These are phyloP conservation scores for Leptopilina boulardi DNA, from an alignment of 1,140 invertebrate genomes.

Conservation along the genomic window DNA sequence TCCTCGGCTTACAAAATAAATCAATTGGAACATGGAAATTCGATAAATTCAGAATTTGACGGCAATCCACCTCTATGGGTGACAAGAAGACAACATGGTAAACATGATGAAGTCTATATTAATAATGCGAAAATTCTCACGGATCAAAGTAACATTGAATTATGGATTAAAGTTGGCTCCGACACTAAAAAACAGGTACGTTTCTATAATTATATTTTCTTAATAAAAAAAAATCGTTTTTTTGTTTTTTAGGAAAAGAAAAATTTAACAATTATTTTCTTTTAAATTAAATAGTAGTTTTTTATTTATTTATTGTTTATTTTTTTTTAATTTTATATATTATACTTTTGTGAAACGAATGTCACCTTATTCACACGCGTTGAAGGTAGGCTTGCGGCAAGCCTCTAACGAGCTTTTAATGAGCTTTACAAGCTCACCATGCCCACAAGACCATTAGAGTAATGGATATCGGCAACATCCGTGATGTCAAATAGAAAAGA, in stretches of 20 bases:
- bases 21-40: slow-evolving; percentile 80
- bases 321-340: too few species aligned
- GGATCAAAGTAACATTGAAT: slow-evolving; percentile 82
- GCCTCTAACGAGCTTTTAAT: slow-evolving; percentile 65
- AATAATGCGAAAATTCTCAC: slow-evolving; percentile 87
- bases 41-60: slow-evolving; percentile 84
- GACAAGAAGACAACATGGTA: slow-evolving; percentile 78
- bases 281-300: too few species aligned
- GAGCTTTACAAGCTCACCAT: slow-evolving; percentile 51
- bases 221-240: too few species aligned
- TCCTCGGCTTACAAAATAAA: slow-evolving; percentile 83
- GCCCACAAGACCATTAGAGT: slow-evolving; percentile 45
- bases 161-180: slow-evolving; percentile 62
- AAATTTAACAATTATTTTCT: too few species aligned
- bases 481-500: slow-evolving; percentile 50
- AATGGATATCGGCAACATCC: slow-evolving; percentile 54
- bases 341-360: neutral
- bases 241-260: too few species aligned
- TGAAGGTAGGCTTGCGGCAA: slow-evolving; percentile 31
- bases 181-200: slow-evolving; percentile 83
- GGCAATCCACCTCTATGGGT: slow-evolving; percentile 90
- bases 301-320: too few species aligned
- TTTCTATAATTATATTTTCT: slow-evolving; percentile 26
- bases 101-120: slow-evolving; percentile 84
- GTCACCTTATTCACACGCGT: neutral